Evolutionary conservation across 2,888 invertebrate genomes (phyloP).

Genomic region (Tetropium fuscum): DNA sequence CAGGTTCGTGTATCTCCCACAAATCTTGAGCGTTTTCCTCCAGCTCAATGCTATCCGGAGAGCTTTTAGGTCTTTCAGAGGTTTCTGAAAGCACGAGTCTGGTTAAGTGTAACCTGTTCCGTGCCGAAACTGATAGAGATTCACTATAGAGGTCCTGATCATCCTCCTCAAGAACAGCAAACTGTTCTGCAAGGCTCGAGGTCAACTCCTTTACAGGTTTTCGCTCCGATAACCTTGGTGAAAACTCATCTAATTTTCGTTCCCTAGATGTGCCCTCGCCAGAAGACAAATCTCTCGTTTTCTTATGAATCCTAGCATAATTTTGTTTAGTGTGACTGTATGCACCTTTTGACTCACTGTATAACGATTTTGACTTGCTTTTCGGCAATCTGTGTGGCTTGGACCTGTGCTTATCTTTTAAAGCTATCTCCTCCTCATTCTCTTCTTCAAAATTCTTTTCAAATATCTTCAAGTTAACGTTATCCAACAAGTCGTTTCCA

Average conservation of each 20-base stretch:
- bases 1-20: conserved; percentile 59
- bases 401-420: conserved; percentile 61
- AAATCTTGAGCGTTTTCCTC: conserved; percentile 59
- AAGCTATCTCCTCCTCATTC: conserved; percentile 56
- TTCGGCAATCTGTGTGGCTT: conserved; percentile 26
- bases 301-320: conserved; percentile 51
- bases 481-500: conserved; percentile 41
- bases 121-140: conserved; percentile 34
- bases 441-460: conserved; percentile 53
- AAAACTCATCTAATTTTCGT: background rate
- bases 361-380: conserved; percentile 41
- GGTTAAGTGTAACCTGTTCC: conserved; percentile 57
- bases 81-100: conserved; percentile 58
- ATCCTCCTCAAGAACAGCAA: conserved; percentile 41
- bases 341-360: conserved; percentile 48
- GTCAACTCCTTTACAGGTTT: conserved; percentile 36
- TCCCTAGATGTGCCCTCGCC: conserved; percentile 28
- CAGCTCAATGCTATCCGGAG: conserved; percentile 60
- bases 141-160: conserved; percentile 36
- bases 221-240: background rate
- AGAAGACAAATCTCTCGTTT: conserved; percentile 32
- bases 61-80: conserved; percentile 61
- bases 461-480: conserved; percentile 50
- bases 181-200: conserved; percentile 38
- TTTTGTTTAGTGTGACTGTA: conserved; percentile 51